Evolutionary conservation across 2,113 vertebrate species (phyloP).

Genomic region (Neodon shergylaensis): DNA sequence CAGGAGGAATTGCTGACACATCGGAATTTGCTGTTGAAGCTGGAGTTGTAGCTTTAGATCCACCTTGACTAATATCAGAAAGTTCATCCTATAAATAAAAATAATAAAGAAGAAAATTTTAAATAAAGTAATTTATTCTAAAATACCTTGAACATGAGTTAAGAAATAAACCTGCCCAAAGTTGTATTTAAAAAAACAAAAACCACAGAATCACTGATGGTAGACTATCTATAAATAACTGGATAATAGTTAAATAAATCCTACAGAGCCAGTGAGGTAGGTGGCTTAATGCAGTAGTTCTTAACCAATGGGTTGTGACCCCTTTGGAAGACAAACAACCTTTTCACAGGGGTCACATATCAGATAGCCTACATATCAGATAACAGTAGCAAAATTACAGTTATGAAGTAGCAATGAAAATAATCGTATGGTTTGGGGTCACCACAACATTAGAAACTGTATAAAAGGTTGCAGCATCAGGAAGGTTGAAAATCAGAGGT

Average conservation of each 20-base stretch:
- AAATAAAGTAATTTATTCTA: conserved; percentile 50
- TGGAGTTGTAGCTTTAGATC: conserved; percentile 90
- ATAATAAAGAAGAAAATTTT: conserved; percentile 27
- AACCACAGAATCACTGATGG: background rate
- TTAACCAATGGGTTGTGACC: too few species aligned
- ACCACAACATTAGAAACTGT: background rate
- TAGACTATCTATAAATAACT: conserved; percentile 38
- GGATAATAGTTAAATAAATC: conserved; percentile 36
- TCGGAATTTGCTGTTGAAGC: conserved; percentile 88
- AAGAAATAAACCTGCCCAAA: conserved; percentile 45
- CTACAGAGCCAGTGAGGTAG: background rate
- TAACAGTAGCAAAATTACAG: background rate
- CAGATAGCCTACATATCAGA: background rate
- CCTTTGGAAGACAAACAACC: background rate
- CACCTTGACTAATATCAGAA: conserved; percentile 86
- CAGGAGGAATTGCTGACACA: conserved; percentile 82
- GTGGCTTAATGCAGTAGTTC: background rate
- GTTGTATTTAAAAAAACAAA: background rate
- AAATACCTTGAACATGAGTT: background rate
- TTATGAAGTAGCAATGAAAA: background rate
- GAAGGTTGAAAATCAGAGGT: background rate
- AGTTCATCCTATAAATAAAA: conserved; percentile 93
- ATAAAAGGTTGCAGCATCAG: background rate
- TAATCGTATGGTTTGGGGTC: too few species aligned
- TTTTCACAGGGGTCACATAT: background rate